These are phyloP conservation scores for Dryobates pubescens DNA, from an alignment of 2,797 vertebrate species.

Conservation along the genomic window DNA sequence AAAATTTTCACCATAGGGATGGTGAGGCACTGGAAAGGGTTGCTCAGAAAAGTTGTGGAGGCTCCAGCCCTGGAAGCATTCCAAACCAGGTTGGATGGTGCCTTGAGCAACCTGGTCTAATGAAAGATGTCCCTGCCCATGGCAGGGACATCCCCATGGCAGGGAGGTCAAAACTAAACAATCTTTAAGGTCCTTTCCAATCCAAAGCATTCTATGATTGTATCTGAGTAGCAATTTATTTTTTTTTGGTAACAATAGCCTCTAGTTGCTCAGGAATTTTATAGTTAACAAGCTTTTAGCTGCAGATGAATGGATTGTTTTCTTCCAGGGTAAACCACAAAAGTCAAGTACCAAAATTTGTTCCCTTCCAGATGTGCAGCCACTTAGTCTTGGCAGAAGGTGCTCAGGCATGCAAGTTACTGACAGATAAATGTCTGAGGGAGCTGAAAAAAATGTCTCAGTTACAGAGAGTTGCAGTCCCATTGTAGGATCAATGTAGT, in stretches of 20 bases:
- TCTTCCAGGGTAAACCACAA: background rate
- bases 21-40: too few relatives aligned
- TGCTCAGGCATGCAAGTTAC: background rate
- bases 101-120: too few relatives aligned
- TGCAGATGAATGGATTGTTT: background rate
- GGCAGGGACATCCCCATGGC: too few relatives aligned
- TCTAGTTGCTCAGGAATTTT: background rate
- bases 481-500: background rate
- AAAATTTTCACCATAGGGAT: too few relatives aligned
- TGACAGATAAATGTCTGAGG: background rate
- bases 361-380: background rate
- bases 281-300: background rate
- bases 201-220: too few relatives aligned
- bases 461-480: background rate
- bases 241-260: background rate
- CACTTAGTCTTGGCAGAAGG: background rate
- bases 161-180: too few relatives aligned
- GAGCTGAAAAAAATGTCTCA: background rate
- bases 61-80: too few relatives aligned
- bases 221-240: background rate
- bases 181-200: too few relatives aligned
- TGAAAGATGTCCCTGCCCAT: too few relatives aligned
- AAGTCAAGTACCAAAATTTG: background rate
- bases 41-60: too few relatives aligned
- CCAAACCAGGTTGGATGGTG: too few relatives aligned